phyloP scores from a whole-genome alignment of 2,113 vertebrate species.

The Odocoileus hemionus region DNA sequence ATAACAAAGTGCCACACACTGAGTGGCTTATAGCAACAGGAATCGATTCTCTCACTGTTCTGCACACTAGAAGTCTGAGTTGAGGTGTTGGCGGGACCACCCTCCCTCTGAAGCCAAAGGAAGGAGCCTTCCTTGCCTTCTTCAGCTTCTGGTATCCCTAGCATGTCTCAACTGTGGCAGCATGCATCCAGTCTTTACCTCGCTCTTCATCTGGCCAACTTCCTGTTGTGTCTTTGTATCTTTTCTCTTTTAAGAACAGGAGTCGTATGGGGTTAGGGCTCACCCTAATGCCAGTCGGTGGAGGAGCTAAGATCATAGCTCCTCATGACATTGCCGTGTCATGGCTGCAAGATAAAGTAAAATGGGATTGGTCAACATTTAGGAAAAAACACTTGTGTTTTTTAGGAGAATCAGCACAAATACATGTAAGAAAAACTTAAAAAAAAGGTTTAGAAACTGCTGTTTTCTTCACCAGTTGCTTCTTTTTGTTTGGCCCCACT shows the following conservation, averaged over 20 bases:
- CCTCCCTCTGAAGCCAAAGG: not conserved
- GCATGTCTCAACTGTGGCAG: not conserved
- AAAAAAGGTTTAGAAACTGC: not conserved
- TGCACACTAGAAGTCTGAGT: not conserved
- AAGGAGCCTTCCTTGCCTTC: not conserved
- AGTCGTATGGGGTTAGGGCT: not conserved
- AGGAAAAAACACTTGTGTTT: not conserved
- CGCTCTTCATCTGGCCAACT: not conserved
- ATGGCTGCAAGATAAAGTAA: not conserved
- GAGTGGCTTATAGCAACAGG: not conserved
- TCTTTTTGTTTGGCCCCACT: not conserved
- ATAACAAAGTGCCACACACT: not conserved
- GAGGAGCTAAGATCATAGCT: not conserved
- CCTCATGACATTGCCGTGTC: not conserved
- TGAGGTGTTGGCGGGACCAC: not conserved
- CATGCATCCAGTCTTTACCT: not conserved
- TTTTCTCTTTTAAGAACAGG: not conserved
- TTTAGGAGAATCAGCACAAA: not conserved
- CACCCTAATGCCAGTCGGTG: not conserved
- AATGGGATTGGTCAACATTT: not conserved
- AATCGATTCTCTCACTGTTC: not conserved
- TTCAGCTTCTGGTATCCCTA: not conserved
- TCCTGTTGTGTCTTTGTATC: not conserved
- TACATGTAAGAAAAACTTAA: not conserved
- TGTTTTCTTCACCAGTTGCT: not conserved